A percentile compares a stretch with the other conserved stretches of the same genome.
Evolutionary conservation across 2,888 invertebrate species (phyloP).

Genomic region (Cryptocheilus praepositus): DNA sequence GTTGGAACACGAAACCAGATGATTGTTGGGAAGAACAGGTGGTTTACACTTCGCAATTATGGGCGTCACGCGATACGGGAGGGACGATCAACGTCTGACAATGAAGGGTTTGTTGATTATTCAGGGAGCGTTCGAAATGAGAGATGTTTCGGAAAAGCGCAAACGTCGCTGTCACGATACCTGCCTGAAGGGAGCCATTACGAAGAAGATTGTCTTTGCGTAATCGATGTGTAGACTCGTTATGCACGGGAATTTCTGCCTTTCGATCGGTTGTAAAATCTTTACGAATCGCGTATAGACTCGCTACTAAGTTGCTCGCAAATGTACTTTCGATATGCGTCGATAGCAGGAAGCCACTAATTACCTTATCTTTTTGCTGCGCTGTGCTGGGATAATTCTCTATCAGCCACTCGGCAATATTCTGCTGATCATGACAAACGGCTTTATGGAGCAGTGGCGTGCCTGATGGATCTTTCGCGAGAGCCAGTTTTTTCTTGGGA

Average conservation of each 20-base stretch:
- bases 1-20: slow-evolving; percentile 28
- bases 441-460: slow-evolving; percentile 88
- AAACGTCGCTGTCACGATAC: slow-evolving; percentile 2
- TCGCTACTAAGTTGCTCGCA: not conserved
- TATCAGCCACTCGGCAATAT: slow-evolving; percentile 84
- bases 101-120: slow-evolving; percentile 43
- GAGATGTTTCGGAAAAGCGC: slow-evolving; percentile 9
- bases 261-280: not conserved
- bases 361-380: slow-evolving; percentile 82
- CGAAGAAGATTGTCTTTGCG: no score
- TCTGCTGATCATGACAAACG: slow-evolving; percentile 83
- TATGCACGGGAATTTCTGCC: not conserved
- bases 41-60: slow-evolving; percentile 64
- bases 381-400: slow-evolving; percentile 82
- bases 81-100: slow-evolving; percentile 29
- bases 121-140: slow-evolving; percentile 20
- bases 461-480: slow-evolving; percentile 83
- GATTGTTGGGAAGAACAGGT: slow-evolving; percentile 61
- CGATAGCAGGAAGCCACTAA: no score
- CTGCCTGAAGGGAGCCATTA: no score
- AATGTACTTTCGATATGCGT: no score
- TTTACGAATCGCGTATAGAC: not conserved
- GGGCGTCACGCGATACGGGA: slow-evolving; percentile 62
- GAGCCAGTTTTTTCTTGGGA: slow-evolving; percentile 76
- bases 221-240: no score